Evolutionary conservation across 2,113 vertebrate genomes (phyloP).

Genomic region (Numenius arquata): DNA sequence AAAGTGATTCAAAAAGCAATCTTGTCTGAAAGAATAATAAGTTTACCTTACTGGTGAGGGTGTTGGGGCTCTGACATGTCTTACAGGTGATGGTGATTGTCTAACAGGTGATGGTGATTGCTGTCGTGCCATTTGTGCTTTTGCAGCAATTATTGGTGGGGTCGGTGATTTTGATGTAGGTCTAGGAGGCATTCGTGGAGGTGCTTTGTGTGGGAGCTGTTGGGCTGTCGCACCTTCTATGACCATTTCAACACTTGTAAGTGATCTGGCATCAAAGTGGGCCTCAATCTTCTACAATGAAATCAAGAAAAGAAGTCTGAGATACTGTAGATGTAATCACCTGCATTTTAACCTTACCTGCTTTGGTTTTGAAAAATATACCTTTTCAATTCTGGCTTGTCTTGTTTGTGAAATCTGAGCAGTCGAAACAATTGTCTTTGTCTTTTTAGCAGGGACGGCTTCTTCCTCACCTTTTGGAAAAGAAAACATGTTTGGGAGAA

Average conservation of each 20-base stretch:
- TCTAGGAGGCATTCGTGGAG: conserved; percentile 91
- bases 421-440: conserved; percentile 90
- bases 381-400: conserved; percentile 90
- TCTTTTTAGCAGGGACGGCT: conserved; percentile 93
- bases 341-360: background rate
- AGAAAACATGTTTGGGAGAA: background rate
- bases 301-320: background rate
- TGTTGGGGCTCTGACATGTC: conserved; percentile 90
- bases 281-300: conserved; percentile 84
- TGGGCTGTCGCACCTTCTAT: conserved; percentile 81
- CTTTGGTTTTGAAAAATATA: conserved; percentile 57
- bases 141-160: conserved; percentile 79
- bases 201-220: conserved; percentile 91
- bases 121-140: conserved; percentile 84
- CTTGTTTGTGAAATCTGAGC: conserved; percentile 91
- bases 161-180: conserved; percentile 92
- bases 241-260: conserved; percentile 87
- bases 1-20: background rate
- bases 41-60: conserved; percentile 92
- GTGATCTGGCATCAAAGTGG: conserved; percentile 86
- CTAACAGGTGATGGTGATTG: conserved; percentile 95
- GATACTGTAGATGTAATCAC: background rate
- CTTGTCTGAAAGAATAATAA: background rate
- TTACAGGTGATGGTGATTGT: conserved; percentile 94
- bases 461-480: conserved; percentile 86